Conservation (phyloP, 1,140 invertebrate species). For the Penaeus chinensis region DNA sequence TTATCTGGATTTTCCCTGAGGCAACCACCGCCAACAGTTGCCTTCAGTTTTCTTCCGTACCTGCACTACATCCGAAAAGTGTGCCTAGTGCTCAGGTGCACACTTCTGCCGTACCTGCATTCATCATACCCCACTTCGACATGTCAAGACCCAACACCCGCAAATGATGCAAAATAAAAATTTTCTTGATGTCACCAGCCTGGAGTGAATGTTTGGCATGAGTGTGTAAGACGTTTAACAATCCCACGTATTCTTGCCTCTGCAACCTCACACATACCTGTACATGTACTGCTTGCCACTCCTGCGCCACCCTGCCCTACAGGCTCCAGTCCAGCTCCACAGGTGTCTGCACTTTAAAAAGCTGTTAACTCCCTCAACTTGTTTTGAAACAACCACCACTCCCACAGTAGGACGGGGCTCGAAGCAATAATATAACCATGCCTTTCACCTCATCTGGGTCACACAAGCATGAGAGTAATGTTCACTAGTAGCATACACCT, state of each 20-base stretch:
- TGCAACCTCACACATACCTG: background rate
- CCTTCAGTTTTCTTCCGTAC: slow-evolving; percentile 31
- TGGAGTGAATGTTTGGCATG: slow-evolving; percentile 23
- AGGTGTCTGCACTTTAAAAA: background rate
- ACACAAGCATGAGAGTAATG: background rate
- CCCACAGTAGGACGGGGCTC: background rate
- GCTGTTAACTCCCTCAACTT: background rate
- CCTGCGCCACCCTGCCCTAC: background rate
- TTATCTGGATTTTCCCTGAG: background rate
- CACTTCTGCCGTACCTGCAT: background rate
- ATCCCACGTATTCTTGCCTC: background rate
- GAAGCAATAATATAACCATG: background rate
- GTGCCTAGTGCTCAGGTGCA: slow-evolving; percentile 14
- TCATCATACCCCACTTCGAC: background rate
- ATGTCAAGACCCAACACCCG: background rate
- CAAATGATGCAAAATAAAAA: slow-evolving; percentile 1
- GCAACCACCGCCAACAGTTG: background rate
- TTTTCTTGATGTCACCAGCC: slow-evolving; percentile 14
- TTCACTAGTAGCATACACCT: background rate
- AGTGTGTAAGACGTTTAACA: background rate
- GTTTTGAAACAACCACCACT: background rate
- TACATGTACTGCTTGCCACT: background rate
- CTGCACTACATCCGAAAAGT: slow-evolving; percentile 10
- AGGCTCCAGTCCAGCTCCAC: background rate
- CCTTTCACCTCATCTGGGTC: background rate